phyloP scores from a whole-genome alignment of 2,113 vertebrate species.

The Caranx melampygus region DNA sequence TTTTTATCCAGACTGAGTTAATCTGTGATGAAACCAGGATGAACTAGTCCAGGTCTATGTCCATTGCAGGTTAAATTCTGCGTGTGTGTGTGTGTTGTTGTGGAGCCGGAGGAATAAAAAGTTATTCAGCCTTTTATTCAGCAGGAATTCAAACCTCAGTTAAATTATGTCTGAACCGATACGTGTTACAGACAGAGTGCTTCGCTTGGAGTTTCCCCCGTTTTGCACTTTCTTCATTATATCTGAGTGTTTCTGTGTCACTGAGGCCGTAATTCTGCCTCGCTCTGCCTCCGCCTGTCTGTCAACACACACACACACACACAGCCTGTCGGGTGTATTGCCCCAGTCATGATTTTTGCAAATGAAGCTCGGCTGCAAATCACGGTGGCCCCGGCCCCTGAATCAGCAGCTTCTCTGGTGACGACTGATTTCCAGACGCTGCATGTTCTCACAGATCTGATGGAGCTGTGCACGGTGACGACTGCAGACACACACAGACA shows the following conservation, averaged over 20 bases:
- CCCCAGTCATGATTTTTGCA: conserved; percentile 76
- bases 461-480: conserved; percentile 17
- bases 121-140: neutral
- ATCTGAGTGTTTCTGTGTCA: conserved; percentile 39
- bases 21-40: neutral
- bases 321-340: conserved; percentile 54
- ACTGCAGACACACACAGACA: conserved; percentile 29
- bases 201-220: conserved; percentile 1
- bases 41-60: neutral
- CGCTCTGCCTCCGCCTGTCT: conserved; percentile 31
- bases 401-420: conserved; percentile 79
- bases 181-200: conserved; percentile 13
- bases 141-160: neutral
- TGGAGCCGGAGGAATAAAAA: neutral
- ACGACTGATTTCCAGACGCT: conserved; percentile 68
- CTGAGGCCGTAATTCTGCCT: conserved; percentile 51
- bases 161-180: neutral
- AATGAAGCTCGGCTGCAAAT: conserved; percentile 77
- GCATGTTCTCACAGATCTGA: conserved; percentile 52
- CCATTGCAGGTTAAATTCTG: neutral
- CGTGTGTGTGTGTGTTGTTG: neutral
- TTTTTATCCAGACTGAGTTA: too few relatives aligned
- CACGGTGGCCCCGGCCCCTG: conserved; percentile 60
- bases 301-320: conserved; percentile 26
- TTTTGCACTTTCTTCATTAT: conserved; percentile 50